phyloP scores from a whole-genome alignment of 2,888 invertebrate genomes.

The Arrhopalites spinosus region DNA sequence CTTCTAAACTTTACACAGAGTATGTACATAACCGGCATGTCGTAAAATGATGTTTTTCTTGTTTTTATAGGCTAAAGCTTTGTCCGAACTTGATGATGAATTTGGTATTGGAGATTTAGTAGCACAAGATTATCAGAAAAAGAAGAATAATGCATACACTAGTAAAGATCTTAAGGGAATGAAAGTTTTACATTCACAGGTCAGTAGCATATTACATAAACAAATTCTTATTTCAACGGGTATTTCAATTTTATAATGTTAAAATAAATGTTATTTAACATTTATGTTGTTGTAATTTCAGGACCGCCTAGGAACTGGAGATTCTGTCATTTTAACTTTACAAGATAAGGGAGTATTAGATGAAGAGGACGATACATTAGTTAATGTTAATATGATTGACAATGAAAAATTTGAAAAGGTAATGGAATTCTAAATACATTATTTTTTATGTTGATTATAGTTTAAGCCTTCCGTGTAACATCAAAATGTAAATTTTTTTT shows the following conservation, averaged over 20 bases:
- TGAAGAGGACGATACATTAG: conserved; percentile 82
- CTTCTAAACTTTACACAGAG: background rate
- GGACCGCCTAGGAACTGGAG: conserved; percentile 73
- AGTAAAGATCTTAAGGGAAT: conserved; percentile 78
- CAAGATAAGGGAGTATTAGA: conserved; percentile 91
- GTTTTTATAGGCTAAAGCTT: conserved; percentile 76
- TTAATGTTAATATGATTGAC: conserved; percentile 88
- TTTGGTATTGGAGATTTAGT: conserved; percentile 87
- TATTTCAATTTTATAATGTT: background rate
- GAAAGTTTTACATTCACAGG: conserved; percentile 80
- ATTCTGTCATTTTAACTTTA: conserved; percentile 84
- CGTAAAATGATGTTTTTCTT: background rate
- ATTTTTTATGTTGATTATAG: too few relatives aligned
- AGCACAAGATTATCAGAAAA: conserved; percentile 72
- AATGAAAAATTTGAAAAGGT: conserved; percentile 81
- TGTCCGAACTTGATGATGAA: conserved; percentile 93
- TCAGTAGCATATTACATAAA: conserved; percentile 55
- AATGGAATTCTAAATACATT: conserved; percentile 38
- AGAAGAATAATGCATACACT: conserved; percentile 69
- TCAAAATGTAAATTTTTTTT: conserved; percentile 2
- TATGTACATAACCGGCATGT: background rate
- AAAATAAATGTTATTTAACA: background rate
- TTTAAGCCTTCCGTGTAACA: too few relatives aligned
- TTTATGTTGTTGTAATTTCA: conserved; percentile 51
- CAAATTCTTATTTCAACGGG: too few relatives aligned